Evolutionary conservation across 2,797 vertebrate genomes (phyloP).

Genomic region (Trachops cirrhosus): DNA sequence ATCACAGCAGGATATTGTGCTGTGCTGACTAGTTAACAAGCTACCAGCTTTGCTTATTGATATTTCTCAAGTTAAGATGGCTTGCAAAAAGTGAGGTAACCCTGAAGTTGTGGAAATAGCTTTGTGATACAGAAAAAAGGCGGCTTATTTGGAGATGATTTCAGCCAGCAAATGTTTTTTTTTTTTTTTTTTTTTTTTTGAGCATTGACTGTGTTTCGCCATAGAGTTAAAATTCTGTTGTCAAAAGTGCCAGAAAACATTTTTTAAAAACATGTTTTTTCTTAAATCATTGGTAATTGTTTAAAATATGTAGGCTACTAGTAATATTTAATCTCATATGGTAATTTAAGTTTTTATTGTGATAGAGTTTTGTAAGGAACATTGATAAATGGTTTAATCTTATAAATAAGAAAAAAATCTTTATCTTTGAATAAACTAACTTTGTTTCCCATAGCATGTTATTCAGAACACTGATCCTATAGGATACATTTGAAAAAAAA

Average conservation of each 20-base stretch:
- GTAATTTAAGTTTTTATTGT: slow-evolving; percentile 4
- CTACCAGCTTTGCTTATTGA: background rate
- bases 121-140: background rate
- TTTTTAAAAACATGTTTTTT: background rate
- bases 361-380: background rate
- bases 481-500: background rate
- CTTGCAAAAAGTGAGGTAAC: background rate
- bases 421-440: background rate
- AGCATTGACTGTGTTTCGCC: background rate
- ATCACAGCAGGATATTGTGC: background rate
- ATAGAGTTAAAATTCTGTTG: background rate
- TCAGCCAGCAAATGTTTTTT: background rate
- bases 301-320: background rate
- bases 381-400: background rate
- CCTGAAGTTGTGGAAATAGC: background rate
- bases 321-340: background rate
- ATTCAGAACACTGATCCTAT: background rate
- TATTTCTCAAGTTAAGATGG: background rate
- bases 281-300: background rate
- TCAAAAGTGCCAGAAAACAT: background rate
- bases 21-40: background rate
- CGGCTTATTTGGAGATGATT: background rate
- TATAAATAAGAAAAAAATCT: background rate
- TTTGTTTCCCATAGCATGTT: background rate
- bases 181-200: background rate